Evolutionary conservation across 2,797 vertebrate genomes (phyloP), one percentile per base, ranked within the genome.

Genomic region (Chromis chromis): DNA sequence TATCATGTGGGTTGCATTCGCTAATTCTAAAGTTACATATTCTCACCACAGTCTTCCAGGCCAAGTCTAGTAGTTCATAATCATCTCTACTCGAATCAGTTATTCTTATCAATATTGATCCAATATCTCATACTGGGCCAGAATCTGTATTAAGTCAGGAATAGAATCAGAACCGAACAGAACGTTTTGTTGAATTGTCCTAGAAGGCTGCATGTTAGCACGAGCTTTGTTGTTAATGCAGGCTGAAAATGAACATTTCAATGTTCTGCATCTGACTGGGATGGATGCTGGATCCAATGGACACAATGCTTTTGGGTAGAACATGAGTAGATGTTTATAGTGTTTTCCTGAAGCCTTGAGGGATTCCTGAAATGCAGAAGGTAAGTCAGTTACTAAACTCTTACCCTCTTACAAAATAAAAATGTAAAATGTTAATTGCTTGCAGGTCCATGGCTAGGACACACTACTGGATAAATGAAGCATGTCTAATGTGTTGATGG

Each of bases 31-130:
- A 52, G 62, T 57, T 78, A 42, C 56, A 56, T 73, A 67, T 86
- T 79, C 44, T 88, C 77, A 86, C 86, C 61, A 85, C 88, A 93
- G 91, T 85, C 91, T 92, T 93, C 89, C 80, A 91, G 89, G 83
- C 66, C 90, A 92, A 86, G 70, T 77, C 70, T 22, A 81, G 24
- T 22, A 61, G 66, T 61, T 79, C 22, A 73, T 65, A 21, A 67
- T 58, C 27, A 53, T 61, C 5, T 17, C 1, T 49, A 25, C 8
- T 66, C 55, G 22, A 24, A 22, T 70, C 3, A 46, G 52, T 44
- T 3, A 1, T 50, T 54, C 67, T 27, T 4, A 60, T 46, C 12
- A 40, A 59, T 24, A 24, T 31, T 48, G 28, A 75, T 65, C 31
- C 9, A 40, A 50, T 50, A 12, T 60, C 17, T 65, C 39, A 70